Percentiles rank a stretch among this genome's conserved stretches.
These are phyloP conservation scores for Denticeps clupeoides DNA, from an alignment of 2,797 vertebrate species.

Conservation along the genomic window DNA sequence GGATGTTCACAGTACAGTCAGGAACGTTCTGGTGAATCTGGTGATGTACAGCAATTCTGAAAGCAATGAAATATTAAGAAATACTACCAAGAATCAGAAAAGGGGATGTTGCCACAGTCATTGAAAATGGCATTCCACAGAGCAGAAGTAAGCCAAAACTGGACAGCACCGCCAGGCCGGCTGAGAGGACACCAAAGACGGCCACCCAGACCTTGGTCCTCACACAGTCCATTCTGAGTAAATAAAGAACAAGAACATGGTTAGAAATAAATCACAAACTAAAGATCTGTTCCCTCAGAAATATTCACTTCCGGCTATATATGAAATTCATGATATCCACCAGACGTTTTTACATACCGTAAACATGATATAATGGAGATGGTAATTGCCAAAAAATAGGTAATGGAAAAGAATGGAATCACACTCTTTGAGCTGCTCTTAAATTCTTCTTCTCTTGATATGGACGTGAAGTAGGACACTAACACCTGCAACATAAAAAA, in stretches of 20 bases:
- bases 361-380: constrained; percentile 51
- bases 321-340: no score
- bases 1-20: no score
- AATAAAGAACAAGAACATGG: neutral
- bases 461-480: constrained; percentile 51
- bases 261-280: no score
- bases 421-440: constrained; percentile 37
- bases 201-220: constrained; percentile 56
- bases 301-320: no score
- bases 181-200: constrained; percentile 45
- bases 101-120: no score
- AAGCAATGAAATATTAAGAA: no score
- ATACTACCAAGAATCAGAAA: no score
- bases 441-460: constrained; percentile 56
- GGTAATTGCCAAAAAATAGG: constrained; percentile 48
- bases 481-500: constrained; percentile 22
- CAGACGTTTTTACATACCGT: constrained; percentile 52
- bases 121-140: constrained; percentile 49
- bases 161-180: constrained; percentile 51
- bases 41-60: no score
- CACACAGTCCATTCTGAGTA: constrained; percentile 43
- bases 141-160: constrained; percentile 57
- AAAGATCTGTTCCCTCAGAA: no score
- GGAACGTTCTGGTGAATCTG: no score
- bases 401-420: constrained; percentile 50